Percentiles rank a stretch among this genome's conserved stretches.
phyloP scores from a whole-genome alignment of 1,140 invertebrate genomes.

The Metopolophium dirhodum region DNA sequence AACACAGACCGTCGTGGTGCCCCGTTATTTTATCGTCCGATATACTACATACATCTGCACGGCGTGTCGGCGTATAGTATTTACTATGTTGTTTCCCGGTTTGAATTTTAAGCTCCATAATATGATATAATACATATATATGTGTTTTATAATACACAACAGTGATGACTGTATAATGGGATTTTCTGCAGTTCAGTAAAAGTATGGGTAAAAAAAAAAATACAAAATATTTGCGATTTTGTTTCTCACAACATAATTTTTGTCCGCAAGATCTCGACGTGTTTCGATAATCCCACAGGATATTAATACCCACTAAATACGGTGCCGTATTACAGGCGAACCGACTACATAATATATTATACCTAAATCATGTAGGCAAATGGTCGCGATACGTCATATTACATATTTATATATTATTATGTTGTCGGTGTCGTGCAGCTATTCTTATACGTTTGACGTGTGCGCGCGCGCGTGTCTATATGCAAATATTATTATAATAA shows the following conservation, averaged over 20 bases:
- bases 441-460: not conserved
- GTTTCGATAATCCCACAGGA: not conserved
- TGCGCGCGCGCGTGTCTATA: not conserved
- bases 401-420: conserved; percentile 7
- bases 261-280: not conserved
- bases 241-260: not conserved
- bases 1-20: not conserved
- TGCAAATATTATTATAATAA: conserved; percentile 18
- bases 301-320: not conserved
- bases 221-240: not conserved
- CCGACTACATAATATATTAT: not conserved
- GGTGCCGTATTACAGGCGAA: too few relatives aligned
- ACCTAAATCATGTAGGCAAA: not conserved
- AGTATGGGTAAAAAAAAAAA: not conserved
- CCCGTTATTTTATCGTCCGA: not conserved
- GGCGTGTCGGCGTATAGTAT: not conserved
- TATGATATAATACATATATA: not conserved
- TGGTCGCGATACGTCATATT: not conserved
- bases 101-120: not conserved
- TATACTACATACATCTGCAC: not conserved
- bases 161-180: not conserved
- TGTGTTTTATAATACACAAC: too few relatives aligned
- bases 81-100: too few relatives aligned
- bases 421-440: not conserved
- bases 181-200: not conserved